A percentile compares a stretch with the other conserved stretches of the same genome.
Conservation (phyloP, 1,140 invertebrate species). For the Bombus ignitus region DNA sequence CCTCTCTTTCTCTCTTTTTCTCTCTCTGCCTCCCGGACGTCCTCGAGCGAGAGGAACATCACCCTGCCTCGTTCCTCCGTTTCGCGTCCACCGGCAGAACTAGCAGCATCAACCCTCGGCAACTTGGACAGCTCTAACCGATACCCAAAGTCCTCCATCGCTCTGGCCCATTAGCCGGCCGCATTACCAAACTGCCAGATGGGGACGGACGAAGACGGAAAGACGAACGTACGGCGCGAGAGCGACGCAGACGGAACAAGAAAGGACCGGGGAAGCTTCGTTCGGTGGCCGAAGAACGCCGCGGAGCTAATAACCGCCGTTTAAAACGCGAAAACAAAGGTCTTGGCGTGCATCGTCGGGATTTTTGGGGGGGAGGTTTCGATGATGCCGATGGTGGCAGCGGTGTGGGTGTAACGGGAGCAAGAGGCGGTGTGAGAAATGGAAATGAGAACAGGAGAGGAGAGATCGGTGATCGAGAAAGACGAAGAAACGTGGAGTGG, state of each 20-base stretch:
- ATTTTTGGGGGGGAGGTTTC: not conserved
- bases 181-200: constrained; percentile 71
- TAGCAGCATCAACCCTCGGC: constrained; percentile 54
- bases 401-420: not conserved
- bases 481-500: constrained; percentile 36
- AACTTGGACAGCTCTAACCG: constrained; percentile 55
- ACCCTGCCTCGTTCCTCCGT: constrained; percentile 6
- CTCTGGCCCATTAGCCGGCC: constrained; percentile 74
- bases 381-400: not conserved
- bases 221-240: not conserved
- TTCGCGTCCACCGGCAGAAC: constrained; percentile 47
- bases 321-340: constrained; percentile 80
- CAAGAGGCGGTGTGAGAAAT: constrained; percentile 12
- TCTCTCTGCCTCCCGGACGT: not conserved
- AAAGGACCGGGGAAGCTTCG: constrained; percentile 37
- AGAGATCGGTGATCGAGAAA: constrained; percentile 13
- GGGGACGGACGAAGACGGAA: constrained; percentile 23
- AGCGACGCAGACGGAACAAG: constrained; percentile 31
- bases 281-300: constrained; percentile 56
- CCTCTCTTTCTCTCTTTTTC: not conserved
- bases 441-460: constrained; percentile 12
- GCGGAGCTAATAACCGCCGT: constrained; percentile 77
- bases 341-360: constrained; percentile 51
- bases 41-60: constrained; percentile 22
- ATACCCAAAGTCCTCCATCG: constrained; percentile 56